Base-by-base conservation (phyloP, 2,888 invertebrate genomes). In the Bugula neritina region DNA sequence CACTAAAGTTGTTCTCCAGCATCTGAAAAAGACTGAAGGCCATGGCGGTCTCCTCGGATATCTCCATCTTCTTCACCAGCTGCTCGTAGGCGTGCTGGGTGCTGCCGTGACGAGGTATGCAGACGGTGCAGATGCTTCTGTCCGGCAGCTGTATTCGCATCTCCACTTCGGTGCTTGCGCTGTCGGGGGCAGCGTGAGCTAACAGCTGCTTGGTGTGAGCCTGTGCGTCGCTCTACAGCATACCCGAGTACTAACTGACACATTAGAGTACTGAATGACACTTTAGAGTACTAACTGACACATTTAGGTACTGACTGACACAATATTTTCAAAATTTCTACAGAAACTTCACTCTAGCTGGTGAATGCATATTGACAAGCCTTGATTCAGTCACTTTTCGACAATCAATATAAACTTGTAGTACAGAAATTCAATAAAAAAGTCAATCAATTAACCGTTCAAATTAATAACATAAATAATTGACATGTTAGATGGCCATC, bases 21-120 rank as follows among this genome's bases (percentile, higher is more conserved):
- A 95, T 94, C 86, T 98, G 98, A 85, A 96, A 98, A 71, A 98
- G 87, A 81, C 95, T 94, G 87, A 96, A 97, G 86, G 92, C 94
- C 82, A 92, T 90, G 73, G 92, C 90, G 73, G 92, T 90, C 74
- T 91, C 90, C 75, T 90, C 89, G 73, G 90, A 89, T 80, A 98
- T 88, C 69, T 89, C 89, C 71, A 94, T 90, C 85, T 92, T 92
- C 77, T 91, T 90, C 74, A 92, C 90, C 31, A 95, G 90, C 1
- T 92, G 90, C 78, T 83, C 79, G 87, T 93, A 96, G 23, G 97
- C 96, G 78, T 92, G 91, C 80, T 93, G 92, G 0, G 96, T 92
- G 80, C 90, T 92, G 63, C 94, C 91, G 73, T 92, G 93, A 83
- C 93, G 92, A 75, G 91, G 89, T 23, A 95, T 91, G 0, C 92